Evolutionary conservation across 2,888 invertebrate genomes (phyloP), one percentile per base, ranked within the genome.

Genomic region (Acholoe squamosa): DNA sequence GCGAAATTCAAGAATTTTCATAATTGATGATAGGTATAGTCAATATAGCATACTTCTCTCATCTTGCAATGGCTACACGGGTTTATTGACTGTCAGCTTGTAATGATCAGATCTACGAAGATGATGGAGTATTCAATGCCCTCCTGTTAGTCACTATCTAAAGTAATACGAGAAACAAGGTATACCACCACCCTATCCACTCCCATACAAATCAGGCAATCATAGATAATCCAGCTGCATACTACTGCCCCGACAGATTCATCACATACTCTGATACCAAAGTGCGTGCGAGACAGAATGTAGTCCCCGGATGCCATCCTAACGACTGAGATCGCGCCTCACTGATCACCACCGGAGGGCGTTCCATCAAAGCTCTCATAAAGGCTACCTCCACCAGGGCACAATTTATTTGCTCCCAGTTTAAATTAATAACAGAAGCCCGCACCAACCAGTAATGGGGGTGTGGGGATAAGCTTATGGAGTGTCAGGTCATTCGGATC

Each of bases 361-460:
- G 34, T 80, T 80, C 34, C 33, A 33, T 43, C 80, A 80, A 19
- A 22, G 34, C 5, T 16, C 34, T 28, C 25, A 80, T 43, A 43
- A 80, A 33, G 80, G 34, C 19, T 10, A 12, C 80, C 22, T 34
- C 80, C 22, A 12, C 34, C 80, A 33, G 80, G 34, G 34, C 28
- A 28, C 56, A 0, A 86, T 86, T 86, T 54, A 86, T 86, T 31
- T 25, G 14, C 25, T 28, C 25, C 86, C 86, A 86, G 56, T 56
- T 86, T 86, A 86, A 86, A 86, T 86, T 86, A 86, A 86, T 86
- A 86, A 86, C 25, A 54, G 84, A 34, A 16, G 12, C n/a, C 84
- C 22, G 22, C 43, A 25, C 14, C 52, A 16, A 28, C 25, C n/a
- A 19, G 86, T 22, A 52, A 54, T 86, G 86, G 86, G 16, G 25